phyloP scores from a whole-genome alignment of 2,113 vertebrate genomes.

The Lates calcarifer region DNA sequence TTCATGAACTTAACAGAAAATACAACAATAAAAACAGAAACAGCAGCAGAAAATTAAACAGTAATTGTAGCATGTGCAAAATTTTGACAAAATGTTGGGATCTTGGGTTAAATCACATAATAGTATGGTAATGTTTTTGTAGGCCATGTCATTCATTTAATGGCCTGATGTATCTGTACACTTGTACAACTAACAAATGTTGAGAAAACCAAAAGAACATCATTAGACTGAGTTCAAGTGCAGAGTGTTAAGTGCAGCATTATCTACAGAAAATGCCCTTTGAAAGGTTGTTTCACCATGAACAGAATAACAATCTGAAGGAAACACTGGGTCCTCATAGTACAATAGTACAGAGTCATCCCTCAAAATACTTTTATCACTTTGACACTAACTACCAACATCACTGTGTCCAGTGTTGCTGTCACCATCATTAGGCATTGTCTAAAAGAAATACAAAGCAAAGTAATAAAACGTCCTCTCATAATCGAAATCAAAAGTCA shows the following conservation, averaged over 20 bases:
- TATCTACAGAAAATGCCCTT: not conserved
- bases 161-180: not conserved
- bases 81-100: not conserved
- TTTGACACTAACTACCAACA: not conserved
- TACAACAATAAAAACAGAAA: not conserved
- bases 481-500: constrained; percentile 6
- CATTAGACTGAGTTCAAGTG: not conserved
- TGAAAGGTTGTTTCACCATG: not conserved
- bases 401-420: not conserved
- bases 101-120: not conserved
- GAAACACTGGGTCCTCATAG: not conserved
- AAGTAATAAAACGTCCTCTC: not conserved
- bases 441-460: not conserved
- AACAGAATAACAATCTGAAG: not conserved
- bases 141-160: not conserved
- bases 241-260: not conserved
- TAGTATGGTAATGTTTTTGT: not conserved
- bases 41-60: not conserved
- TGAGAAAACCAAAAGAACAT: not conserved
- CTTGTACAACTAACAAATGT: not conserved
- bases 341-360: not conserved
- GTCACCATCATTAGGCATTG: not conserved
- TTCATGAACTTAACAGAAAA: not conserved
- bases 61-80: not conserved
- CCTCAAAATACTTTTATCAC: too few species aligned